phyloP scores from a whole-genome alignment of 2,797 vertebrate species.

The Mus spretus region DNA sequence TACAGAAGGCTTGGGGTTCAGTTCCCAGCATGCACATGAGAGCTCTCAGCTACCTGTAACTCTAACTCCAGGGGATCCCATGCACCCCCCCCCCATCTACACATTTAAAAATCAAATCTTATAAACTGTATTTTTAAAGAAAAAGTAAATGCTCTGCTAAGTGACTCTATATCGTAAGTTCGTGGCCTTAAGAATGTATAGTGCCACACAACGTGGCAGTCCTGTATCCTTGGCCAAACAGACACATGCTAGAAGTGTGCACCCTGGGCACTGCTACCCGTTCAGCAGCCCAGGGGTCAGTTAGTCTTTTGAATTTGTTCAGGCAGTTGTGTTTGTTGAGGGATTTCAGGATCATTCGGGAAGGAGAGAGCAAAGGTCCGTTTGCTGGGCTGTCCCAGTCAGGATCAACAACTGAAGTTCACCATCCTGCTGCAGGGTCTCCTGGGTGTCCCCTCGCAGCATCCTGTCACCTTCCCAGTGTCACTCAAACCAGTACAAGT shows the following conservation, averaged over 20 bases:
- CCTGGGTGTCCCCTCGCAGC: not conserved
- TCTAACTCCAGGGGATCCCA: not conserved
- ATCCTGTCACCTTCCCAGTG: not conserved
- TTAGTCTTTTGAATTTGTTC: not conserved
- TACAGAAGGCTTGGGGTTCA: no score
- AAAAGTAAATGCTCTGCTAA: not conserved
- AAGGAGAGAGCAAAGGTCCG: not conserved
- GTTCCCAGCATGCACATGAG: not conserved
- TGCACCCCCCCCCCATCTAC: no score
- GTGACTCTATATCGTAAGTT: not conserved
- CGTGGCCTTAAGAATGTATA: not conserved
- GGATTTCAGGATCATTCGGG: not conserved
- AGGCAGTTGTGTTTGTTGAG: not conserved
- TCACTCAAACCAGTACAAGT: not conserved
- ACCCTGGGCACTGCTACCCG: not conserved
- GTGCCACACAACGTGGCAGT: not conserved
- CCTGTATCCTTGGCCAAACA: not conserved
- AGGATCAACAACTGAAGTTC: not conserved
- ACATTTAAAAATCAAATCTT: not conserved
- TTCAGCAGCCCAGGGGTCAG: not conserved
- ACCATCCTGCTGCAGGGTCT: not conserved
- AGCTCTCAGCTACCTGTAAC: not conserved
- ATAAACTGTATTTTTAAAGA: not conserved
- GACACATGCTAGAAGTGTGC: not conserved
- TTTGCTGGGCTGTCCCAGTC: not conserved